Conservation (phyloP, 2,888 invertebrate genomes). For the Synanthedon vespiformis region DNA sequence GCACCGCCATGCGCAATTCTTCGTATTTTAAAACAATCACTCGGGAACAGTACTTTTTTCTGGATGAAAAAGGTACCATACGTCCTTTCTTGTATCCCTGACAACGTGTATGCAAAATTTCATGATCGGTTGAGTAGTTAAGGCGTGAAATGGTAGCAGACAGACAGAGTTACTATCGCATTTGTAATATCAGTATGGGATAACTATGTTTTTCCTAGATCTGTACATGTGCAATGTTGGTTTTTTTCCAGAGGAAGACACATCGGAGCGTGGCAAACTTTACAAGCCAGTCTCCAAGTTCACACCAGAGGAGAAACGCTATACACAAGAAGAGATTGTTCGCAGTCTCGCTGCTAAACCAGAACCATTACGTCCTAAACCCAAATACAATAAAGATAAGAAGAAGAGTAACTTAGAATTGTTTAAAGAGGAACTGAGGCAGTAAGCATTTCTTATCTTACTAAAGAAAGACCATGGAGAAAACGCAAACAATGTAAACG, state of each 20-base stretch:
- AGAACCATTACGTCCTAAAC: slow-evolving; percentile 31
- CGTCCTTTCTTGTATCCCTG: too few species aligned
- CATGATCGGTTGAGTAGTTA: too few species aligned
- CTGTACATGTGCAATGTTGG: neutral
- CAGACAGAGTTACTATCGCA: too few species aligned
- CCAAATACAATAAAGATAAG: slow-evolving; percentile 73
- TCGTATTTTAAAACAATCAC: too few species aligned
- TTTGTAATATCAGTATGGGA: too few species aligned
- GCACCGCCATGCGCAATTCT: too few species aligned
- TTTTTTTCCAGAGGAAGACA: slow-evolving; percentile 83
- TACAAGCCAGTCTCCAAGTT: slow-evolving; percentile 91
- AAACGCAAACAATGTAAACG: too few species aligned
- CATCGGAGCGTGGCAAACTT: slow-evolving; percentile 87
- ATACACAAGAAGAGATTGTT: slow-evolving; percentile 39
- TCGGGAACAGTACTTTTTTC: too few species aligned
- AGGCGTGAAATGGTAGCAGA: too few species aligned
- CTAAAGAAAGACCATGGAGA: neutral
- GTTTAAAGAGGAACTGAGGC: slow-evolving; percentile 97
- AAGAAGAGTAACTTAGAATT: slow-evolving; percentile 97
- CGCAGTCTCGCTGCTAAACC: slow-evolving; percentile 70
- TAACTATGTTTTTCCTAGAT: too few species aligned
- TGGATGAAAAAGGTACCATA: too few species aligned
- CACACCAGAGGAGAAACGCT: slow-evolving; percentile 51
- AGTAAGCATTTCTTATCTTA: slow-evolving; percentile 67
- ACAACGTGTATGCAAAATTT: too few species aligned